Evolutionary conservation across 1,140 invertebrate species (phyloP).

Genomic region (Halesus radiatus): DNA sequence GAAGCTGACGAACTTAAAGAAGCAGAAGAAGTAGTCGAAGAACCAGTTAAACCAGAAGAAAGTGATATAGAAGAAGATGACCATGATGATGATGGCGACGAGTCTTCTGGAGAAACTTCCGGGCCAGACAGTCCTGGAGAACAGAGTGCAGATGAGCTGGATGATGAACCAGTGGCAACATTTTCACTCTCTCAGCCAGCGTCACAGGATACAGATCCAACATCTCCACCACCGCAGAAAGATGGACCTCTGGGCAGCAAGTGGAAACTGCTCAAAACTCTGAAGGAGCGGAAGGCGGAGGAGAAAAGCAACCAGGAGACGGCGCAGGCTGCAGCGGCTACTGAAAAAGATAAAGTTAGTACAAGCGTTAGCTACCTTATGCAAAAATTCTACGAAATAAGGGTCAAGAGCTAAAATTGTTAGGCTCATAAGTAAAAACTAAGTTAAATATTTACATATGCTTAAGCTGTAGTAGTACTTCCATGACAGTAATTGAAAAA

Average conservation of each 20-base stretch:
- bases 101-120: constrained; percentile 86
- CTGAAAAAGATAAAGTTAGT: constrained; percentile 79
- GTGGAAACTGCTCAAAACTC: constrained; percentile 90
- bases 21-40: constrained; percentile 59
- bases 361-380: constrained; percentile 72
- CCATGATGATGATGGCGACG: constrained; percentile 61
- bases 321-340: constrained; percentile 73
- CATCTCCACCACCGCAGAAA: constrained; percentile 68
- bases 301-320: constrained; percentile 78
- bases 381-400: constrained; percentile 76
- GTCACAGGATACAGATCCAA: constrained; percentile 53
- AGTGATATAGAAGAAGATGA: constrained; percentile 62
- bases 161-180: constrained; percentile 66
- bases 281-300: constrained; percentile 91
- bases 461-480: too few relatives aligned
- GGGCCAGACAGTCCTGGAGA: constrained; percentile 85
- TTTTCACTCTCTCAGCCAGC: constrained; percentile 1
- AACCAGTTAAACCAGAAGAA: constrained; percentile 58
- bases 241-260: constrained; percentile 80
- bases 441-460: too few relatives aligned
- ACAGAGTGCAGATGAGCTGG: constrained; percentile 79
- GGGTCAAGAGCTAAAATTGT: constrained; percentile 71
- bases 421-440: too few relatives aligned
- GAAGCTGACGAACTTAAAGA: constrained; percentile 59
- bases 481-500: too few relatives aligned